Percentiles rank a stretch among this genome's conserved stretches.
phyloP scores from a whole-genome alignment of 2,113 vertebrate species.

The Aramus guarauna region DNA sequence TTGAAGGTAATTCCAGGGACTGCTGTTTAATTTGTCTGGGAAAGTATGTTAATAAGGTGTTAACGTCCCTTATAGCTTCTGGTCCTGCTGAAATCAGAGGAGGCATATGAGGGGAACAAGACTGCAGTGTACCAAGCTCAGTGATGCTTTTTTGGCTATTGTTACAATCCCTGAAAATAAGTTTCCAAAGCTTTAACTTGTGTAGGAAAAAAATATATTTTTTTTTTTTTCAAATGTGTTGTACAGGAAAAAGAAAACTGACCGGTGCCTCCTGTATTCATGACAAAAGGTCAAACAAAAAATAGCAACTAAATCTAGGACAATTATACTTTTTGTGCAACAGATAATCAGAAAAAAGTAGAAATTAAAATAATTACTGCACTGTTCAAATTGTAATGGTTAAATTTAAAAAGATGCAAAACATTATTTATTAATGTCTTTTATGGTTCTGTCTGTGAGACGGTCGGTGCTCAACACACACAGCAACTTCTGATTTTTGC shows the following conservation, averaged over 20 bases:
- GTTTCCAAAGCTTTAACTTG: background rate
- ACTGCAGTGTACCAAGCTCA: background rate
- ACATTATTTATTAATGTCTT: background rate
- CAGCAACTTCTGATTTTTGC: background rate
- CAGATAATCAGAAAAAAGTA: background rate
- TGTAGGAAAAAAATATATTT: background rate
- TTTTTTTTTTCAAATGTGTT: background rate
- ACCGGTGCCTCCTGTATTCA: rapidly evolving
- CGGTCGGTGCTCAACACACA: background rate
- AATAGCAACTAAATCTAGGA: background rate
- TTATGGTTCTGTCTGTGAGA: background rate
- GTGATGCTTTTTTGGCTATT: background rate
- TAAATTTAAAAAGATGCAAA: background rate
- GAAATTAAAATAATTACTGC: background rate
- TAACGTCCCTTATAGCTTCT: background rate
- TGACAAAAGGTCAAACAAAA: background rate
- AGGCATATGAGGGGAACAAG: background rate
- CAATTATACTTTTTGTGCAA: background rate
- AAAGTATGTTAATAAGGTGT: background rate
- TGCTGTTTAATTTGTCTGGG: background rate
- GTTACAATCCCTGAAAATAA: background rate
- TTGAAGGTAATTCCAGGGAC: background rate
- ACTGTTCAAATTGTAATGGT: background rate
- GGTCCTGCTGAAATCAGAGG: background rate
- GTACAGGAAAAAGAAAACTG: background rate